phyloP scores from a whole-genome alignment of 2,113 vertebrate species.

The Typhlomys cinereus region DNA sequence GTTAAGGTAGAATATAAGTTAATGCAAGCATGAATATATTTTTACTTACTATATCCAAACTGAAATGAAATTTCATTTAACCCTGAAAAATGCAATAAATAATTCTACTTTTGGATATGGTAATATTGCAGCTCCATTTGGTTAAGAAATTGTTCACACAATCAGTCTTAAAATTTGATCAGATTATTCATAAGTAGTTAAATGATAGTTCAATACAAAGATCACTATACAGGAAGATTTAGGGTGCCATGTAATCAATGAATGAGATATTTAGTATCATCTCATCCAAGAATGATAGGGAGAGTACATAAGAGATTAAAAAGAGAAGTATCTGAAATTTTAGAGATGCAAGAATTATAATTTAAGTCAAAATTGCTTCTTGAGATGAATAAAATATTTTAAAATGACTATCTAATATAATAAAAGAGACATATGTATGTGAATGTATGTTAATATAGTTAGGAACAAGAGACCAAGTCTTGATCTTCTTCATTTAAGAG shows the following conservation, averaged over 20 bases:
- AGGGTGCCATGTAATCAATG: not conserved
- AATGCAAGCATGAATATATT: not conserved
- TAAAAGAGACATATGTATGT: not conserved
- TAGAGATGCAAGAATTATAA: not conserved
- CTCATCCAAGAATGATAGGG: not conserved
- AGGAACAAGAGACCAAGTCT: not conserved
- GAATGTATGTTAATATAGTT: not conserved
- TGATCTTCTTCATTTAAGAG: not conserved
- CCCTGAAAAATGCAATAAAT: not conserved
- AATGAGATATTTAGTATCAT: no score
- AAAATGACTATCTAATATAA: not conserved
- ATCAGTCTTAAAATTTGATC: not conserved
- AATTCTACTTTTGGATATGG: not conserved
- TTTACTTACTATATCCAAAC: not conserved
- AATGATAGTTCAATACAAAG: not conserved
- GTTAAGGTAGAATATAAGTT: not conserved
- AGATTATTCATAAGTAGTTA: not conserved
- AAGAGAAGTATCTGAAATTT: not conserved
- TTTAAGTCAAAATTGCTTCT: not conserved
- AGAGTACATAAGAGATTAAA: not conserved
- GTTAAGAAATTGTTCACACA: not conserved
- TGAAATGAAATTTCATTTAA: not conserved
- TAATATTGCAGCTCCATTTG: not conserved
- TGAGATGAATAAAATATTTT: not conserved
- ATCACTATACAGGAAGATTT: not conserved